These are phyloP conservation scores for Carposina sasakii DNA, from an alignment of 1,140 invertebrate genomes.

Conservation along the genomic window DNA sequence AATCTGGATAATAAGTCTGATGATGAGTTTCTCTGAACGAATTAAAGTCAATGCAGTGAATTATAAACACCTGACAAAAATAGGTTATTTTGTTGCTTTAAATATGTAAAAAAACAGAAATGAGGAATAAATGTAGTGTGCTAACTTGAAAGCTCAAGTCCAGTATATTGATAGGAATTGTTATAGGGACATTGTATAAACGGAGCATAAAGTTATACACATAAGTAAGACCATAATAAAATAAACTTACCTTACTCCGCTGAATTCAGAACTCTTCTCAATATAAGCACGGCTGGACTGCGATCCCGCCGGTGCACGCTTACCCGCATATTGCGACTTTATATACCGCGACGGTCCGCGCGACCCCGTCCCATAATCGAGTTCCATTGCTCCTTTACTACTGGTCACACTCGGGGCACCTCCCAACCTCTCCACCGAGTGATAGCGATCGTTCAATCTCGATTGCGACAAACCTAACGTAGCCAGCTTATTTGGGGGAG, in stretches of 20 bases:
- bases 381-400: conserved; percentile 52
- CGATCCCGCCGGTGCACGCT: conserved; percentile 82
- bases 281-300: conserved; percentile 90
- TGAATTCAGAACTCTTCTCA: conserved; percentile 83
- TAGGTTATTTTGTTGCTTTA: too few relatives aligned
- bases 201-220: background rate
- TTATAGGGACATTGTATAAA: background rate
- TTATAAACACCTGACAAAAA: too few relatives aligned
- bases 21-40: too few relatives aligned
- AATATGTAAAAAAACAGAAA: too few relatives aligned
- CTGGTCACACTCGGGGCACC: conserved; percentile 66
- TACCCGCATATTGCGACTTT: conserved; percentile 87
- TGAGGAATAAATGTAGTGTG: too few relatives aligned
- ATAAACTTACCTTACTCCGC: conserved; percentile 74
- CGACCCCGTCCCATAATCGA: conserved; percentile 65
- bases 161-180: too few relatives aligned
- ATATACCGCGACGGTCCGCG: conserved; percentile 83
- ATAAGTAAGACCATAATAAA: conserved; percentile 11
- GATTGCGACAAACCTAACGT: conserved; percentile 86
- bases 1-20: too few relatives aligned
- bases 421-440: conserved; percentile 83
- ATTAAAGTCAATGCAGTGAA: too few relatives aligned
- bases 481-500: conserved; percentile 74
- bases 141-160: too few relatives aligned
- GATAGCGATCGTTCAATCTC: conserved; percentile 89